Conservation (phyloP, 2,113 vertebrate species). For the Lontra canadensis region DNA sequence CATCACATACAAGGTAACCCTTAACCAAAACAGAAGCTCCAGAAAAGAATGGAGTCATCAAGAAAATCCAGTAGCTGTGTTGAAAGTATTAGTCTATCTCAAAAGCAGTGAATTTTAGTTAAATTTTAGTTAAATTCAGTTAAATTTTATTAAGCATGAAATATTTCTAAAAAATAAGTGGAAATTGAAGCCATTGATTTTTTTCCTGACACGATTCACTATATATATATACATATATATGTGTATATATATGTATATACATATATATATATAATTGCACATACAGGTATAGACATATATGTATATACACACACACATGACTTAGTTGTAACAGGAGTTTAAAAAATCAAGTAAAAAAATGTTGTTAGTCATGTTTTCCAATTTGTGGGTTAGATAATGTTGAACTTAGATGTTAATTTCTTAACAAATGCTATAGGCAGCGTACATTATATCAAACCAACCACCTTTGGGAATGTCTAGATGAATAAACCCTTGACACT, state of each 20-base stretch:
- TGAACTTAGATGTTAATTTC: constrained; percentile 48
- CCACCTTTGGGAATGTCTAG: constrained; percentile 15
- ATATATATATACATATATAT: not conserved
- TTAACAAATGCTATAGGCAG: constrained; percentile 30
- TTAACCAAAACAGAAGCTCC: not conserved
- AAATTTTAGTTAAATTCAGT: not conserved
- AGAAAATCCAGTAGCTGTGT: not conserved
- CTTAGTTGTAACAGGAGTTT: not conserved
- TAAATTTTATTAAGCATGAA: constrained; percentile 18
- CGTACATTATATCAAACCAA: not conserved
- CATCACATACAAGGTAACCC: not conserved
- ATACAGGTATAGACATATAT: not conserved
- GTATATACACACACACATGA: not conserved
- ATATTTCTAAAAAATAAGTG: constrained; percentile 41
- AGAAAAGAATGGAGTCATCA: not conserved
- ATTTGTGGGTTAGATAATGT: constrained; percentile 20
- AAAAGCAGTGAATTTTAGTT: not conserved
- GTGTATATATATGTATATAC: not conserved
- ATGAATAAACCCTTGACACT: not conserved
- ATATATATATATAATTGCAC: not conserved
- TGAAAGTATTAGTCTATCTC: constrained; percentile 22
- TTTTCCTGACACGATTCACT: not conserved
- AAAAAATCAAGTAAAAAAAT: constrained; percentile 50
- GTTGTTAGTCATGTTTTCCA: constrained; percentile 43
- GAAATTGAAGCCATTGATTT: constrained; percentile 46